These are phyloP conservation scores for Lucinisca nassula DNA, from an alignment of 2,888 invertebrate genomes.

Conservation along the genomic window DNA sequence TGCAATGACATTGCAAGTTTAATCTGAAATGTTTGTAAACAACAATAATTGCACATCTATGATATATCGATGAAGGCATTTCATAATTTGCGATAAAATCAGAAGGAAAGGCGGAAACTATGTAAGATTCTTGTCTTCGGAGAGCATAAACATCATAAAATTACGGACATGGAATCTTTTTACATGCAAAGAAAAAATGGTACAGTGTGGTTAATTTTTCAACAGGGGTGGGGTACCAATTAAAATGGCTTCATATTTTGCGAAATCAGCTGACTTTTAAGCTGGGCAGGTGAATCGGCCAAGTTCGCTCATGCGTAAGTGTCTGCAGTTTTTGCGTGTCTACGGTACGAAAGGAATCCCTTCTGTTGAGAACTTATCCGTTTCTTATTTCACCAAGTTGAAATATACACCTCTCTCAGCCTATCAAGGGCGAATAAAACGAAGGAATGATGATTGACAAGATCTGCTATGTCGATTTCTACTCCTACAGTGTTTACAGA, in stretches of 20 bases:
- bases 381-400: not conserved
- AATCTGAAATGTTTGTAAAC: not conserved
- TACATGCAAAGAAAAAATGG: too few relatives aligned
- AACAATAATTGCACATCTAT: not conserved
- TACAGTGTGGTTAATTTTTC: too few relatives aligned
- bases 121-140: not conserved
- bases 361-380: not conserved
- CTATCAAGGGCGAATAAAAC: slow-evolving; percentile 11
- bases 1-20: too few relatives aligned
- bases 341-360: too few relatives aligned
- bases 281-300: too few relatives aligned
- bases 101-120: not conserved
- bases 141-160: too few relatives aligned
- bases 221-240: too few relatives aligned
- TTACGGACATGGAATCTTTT: too few relatives aligned
- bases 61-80: not conserved
- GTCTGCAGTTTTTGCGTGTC: too few relatives aligned
- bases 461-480: slow-evolving; percentile 57
- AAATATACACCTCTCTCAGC: not conserved
- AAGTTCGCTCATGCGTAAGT: too few relatives aligned
- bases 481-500: slow-evolving; percentile 65
- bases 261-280: too few relatives aligned
- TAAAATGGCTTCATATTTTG: too few relatives aligned
- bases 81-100: not conserved
- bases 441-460: slow-evolving; percentile 43